A percentile compares a stretch with the other conserved stretches of the same genome.
phyloP scores from a whole-genome alignment of 1,140 invertebrate genomes.

The Drosophila pachea region DNA sequence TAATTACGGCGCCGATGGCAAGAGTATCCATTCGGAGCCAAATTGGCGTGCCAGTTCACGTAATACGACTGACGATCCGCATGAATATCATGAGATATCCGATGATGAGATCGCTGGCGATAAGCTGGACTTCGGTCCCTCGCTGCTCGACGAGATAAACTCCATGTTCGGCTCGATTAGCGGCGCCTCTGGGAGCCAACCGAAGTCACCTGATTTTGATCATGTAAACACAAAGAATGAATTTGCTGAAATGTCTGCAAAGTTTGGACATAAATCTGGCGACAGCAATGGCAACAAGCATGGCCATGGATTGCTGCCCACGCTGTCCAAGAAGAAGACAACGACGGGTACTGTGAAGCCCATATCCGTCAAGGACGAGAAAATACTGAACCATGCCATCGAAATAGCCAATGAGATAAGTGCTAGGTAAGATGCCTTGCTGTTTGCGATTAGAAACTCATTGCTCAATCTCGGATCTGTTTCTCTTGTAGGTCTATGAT shows the following conservation, averaged over 20 bases:
- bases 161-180: constrained; percentile 91
- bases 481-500: constrained; percentile 85
- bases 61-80: constrained; percentile 79
- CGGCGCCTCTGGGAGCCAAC: constrained; percentile 51
- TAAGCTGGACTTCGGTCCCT: constrained; percentile 93
- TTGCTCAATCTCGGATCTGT: not conserved
- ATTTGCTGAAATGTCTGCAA: constrained; percentile 85
- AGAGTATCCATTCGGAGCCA: constrained; percentile 51
- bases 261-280: constrained; percentile 65
- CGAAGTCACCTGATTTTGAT: constrained; percentile 82
- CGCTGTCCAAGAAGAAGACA: constrained; percentile 84
- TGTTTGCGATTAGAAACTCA: too few relatives aligned
- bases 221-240: constrained; percentile 83
- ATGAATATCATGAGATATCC: constrained; percentile 95
- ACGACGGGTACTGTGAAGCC: constrained; percentile 91
- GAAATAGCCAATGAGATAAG: constrained; percentile 96
- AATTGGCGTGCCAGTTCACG: constrained; percentile 51
- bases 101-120: constrained; percentile 86
- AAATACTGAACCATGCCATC: constrained; percentile 95
- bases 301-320: constrained; percentile 48
- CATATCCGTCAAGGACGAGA: constrained; percentile 95
- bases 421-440: constrained; percentile 80
- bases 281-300: constrained; percentile 66
- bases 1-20: constrained; percentile 64
- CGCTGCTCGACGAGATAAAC: constrained; percentile 96